A percentile compares a stretch with the other conserved stretches of the same genome.
These are phyloP conservation scores for Solen grandis DNA, from an alignment of 1,140 invertebrate genomes.

Conservation along the genomic window DNA sequence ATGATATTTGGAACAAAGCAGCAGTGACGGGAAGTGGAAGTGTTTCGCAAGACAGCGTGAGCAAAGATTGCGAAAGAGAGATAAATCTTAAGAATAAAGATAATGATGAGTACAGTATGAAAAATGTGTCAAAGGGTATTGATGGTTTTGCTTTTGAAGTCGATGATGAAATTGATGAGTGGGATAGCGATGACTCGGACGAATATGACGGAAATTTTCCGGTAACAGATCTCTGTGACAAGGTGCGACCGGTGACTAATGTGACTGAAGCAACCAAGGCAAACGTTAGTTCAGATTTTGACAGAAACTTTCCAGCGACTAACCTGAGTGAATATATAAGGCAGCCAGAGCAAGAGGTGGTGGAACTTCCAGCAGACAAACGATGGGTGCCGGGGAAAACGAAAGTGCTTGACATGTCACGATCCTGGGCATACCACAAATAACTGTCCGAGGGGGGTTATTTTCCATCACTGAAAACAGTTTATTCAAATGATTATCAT, in stretches of 20 bases:
- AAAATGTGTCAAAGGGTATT: background rate
- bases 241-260: background rate
- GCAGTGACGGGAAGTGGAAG: background rate
- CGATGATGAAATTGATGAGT: conserved; percentile 28
- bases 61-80: background rate
- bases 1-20: background rate
- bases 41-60: background rate
- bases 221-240: background rate
- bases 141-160: conserved; percentile 42
- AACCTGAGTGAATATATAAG: background rate
- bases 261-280: background rate
- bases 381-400: background rate
- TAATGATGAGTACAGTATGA: background rate
- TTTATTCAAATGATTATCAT: background rate
- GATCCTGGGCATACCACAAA: background rate
- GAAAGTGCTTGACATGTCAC: background rate
- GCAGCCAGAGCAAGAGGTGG: background rate
- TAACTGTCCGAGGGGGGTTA: background rate
- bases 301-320: background rate
- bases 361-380: background rate
- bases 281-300: background rate
- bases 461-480: background rate
- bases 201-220: conserved; percentile 2
- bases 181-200: conserved; percentile 19
- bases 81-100: background rate